Evolutionary conservation across 2,888 invertebrate species (phyloP), one percentile per base, ranked within the genome.

Genomic region (Mactromeris polynyma): DNA sequence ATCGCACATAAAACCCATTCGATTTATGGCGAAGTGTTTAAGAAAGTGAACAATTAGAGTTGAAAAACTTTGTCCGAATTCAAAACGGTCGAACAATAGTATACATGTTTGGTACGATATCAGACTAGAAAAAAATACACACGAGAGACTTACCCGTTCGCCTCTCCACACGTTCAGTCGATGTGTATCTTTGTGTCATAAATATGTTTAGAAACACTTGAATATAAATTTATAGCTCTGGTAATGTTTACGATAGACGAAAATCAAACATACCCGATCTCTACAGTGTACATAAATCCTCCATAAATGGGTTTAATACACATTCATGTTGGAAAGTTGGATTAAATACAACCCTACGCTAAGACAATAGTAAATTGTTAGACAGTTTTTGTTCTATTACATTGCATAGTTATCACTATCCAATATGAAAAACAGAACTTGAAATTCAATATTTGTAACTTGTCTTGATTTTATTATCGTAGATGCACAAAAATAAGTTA

Each of bases 231-330:
- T 83, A 83, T 83, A 19, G 73, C 83, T 36, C 73, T 31, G 26
- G 19, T 40, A 69, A 73, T 83, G 73, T 83, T 83, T 83, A 83
- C 69, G 83, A 83, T 64, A n/a, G 82, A 26, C 36, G 40, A 40
- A 82, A 64, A n/a, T 64, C 82, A 82, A 82, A 82, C 82, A 73
- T 73, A 73, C 73, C 36, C 73, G 7, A n/a, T 9, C 9, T 33
- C 17, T 36, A 73, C 73, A 73, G 36, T 73, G 73, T 33, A 58
- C 58, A 73, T 73, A 33, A 73, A 73, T 33, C 2, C 36, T 4
- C 33, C 19, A 33, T 73, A 33, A 73, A 73, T 33, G 26, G 3
- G 36, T 73, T 33, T 33, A 11, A 33, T 36, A 73, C 73, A 36
- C 73, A 36, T 17, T 73, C 58, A 26, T 64, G 58, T 64, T 26